Conservation (phyloP, 2,888 invertebrate species). For the Xanthorhoe spadicearia region DNA sequence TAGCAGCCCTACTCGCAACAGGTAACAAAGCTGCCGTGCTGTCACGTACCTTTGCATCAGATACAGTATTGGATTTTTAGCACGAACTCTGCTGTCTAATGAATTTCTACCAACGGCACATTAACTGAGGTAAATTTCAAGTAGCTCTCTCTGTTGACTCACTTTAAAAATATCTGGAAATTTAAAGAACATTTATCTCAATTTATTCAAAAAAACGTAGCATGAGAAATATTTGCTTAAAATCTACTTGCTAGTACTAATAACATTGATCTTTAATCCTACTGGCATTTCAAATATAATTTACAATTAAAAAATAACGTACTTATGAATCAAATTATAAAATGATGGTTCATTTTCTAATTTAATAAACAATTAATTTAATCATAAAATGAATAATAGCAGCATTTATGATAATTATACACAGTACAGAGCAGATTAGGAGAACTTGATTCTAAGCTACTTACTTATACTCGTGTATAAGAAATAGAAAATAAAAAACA, state of each 20-base stretch:
- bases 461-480: not conserved
- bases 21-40: slow-evolving; percentile 14
- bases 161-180: no score
- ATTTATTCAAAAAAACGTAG: no score
- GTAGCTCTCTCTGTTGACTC: not conserved
- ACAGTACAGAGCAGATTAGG: not conserved
- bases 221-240: no score
- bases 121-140: not conserved
- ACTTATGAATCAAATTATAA: no score
- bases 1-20: slow-evolving; percentile 27
- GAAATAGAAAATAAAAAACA: not conserved
- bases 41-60: slow-evolving; percentile 18
- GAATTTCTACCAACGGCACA: not conserved
- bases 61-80: slow-evolving; percentile 13
- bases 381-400: no score
- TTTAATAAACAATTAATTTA: no score
- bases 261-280: no score
- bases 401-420: not conserved
- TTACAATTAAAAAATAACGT: no score
- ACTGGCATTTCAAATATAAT: no score
- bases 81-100: not conserved
- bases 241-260: no score
- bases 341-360: no score
- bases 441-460: not conserved
- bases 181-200: no score